Evolutionary conservation across 2,113 vertebrate species (phyloP).

Genomic region (Gobiocypris rarus): DNA sequence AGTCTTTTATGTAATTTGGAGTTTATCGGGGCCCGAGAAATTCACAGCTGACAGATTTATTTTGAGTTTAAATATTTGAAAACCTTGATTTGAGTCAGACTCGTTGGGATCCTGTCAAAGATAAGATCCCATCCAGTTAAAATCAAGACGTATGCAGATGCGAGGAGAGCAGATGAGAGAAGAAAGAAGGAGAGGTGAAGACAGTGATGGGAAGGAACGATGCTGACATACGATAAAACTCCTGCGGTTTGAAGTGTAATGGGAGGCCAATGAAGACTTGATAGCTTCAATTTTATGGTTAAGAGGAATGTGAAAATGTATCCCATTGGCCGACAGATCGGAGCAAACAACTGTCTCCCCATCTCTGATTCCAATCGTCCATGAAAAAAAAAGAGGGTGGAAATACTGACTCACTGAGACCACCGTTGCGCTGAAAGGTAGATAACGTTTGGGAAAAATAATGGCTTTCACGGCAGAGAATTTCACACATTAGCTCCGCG

Average conservation of each 20-base stretch:
- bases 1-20: neutral
- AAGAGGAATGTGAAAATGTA: conserved; percentile 74
- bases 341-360: conserved; percentile 59
- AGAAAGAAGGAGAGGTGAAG: conserved; percentile 48
- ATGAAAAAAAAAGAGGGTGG: conserved; percentile 3
- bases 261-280: conserved; percentile 57
- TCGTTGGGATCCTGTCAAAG: conserved; percentile 34
- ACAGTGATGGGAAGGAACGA: conserved; percentile 57
- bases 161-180: neutral
- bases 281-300: conserved; percentile 75
- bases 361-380: conserved; percentile 61
- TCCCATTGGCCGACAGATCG: conserved; percentile 67
- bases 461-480: conserved; percentile 60
- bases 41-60: neutral
- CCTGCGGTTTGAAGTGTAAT: conserved; percentile 59
- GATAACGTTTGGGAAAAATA: conserved; percentile 50
- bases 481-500: conserved; percentile 62
- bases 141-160: conserved; percentile 19
- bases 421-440: conserved; percentile 33
- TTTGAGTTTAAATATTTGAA: conserved; percentile 30
- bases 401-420: conserved; percentile 11
- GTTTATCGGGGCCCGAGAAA: neutral
- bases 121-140: conserved; percentile 7
- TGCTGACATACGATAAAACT: conserved; percentile 69
- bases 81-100: conserved; percentile 25